Base-by-base conservation (phyloP, 1,140 invertebrate species). In the Zaprionus davidi region DNA sequence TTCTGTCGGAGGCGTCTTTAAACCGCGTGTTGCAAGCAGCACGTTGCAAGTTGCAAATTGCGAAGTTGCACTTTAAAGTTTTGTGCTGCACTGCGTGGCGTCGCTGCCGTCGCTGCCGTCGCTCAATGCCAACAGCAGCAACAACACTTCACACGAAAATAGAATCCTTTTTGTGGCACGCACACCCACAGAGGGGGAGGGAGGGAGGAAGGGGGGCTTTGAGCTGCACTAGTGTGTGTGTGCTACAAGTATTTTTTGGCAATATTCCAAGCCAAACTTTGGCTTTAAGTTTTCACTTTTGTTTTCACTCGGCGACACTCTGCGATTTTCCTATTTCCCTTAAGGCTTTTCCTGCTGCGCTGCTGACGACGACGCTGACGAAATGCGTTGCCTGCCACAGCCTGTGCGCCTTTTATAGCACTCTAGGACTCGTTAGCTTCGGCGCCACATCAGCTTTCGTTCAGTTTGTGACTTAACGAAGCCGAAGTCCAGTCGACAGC, bases 271-370 rank as follows among this genome's bases (percentile, higher is more conserved):
- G 64, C 67, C 70, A 68, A 67, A 26, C 71, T 74, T 58, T 62
- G 36, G 49, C 82, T 74, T 82, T 76, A 83, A 82, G 71, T 75
- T 75, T 88, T 58, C 85, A 88, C 84, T 88, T 84, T 84, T 88
- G 55, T 64, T 88, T 81, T 84, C 75, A 84, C 81, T 78, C 67
- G 26, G 56, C 34, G 24, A 13, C 15, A 20, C n/a, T 51, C n/a
- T 51, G 31, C n/a, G 3, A 13, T 67, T 56, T 41, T 46, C n/a
- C 38, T 44, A 15, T 63, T 41, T 13, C n/a, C 22, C 31, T 17
- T 41, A 11, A 34, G 12, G 15, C 9, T 63, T 70, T 59, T 57
- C 2, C 7, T 28, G 17, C 46, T 22, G n/a, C 46, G 46, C 46
- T 51, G 46, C 46, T 51, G 17, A 34, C 65, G 56, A 71, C 46